Evolutionary conservation across 2,797 vertebrate genomes (phyloP).

Genomic region (Antennarius maculatus): DNA sequence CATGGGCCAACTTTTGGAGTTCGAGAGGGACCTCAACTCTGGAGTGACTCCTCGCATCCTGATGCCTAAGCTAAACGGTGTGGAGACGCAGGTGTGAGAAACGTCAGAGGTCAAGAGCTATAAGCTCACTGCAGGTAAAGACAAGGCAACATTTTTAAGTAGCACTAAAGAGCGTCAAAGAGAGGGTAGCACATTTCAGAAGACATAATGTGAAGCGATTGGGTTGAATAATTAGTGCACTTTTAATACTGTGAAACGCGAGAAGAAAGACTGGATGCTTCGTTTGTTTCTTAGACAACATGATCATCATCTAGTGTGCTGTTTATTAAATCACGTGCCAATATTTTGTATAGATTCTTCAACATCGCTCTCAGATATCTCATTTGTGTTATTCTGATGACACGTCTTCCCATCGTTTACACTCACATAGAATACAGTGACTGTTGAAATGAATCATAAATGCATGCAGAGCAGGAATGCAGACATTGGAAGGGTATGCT

Average conservation of each 20-base stretch:
- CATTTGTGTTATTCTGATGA: constrained; percentile 31
- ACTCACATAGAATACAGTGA: constrained; percentile 36
- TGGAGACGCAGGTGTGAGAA: constrained; percentile 86
- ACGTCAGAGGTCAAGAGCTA: constrained; percentile 15
- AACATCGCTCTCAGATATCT: constrained; percentile 56
- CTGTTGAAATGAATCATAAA: constrained; percentile 38
- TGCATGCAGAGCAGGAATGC: constrained; percentile 51
- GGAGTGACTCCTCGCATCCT: constrained; percentile 89
- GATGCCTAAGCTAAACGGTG: constrained; percentile 86
- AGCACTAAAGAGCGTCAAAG: constrained; percentile 15
- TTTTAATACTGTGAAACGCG: constrained; percentile 73
- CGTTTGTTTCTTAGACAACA: constrained; percentile 53
- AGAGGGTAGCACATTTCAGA: constrained; percentile 29
- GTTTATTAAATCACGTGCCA: constrained; percentile 79
- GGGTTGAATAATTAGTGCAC: constrained; percentile 58
- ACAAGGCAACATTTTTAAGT: neutral
- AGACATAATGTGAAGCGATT: constrained; percentile 15
- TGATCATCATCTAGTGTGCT: constrained; percentile 58
- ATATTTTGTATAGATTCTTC: constrained; percentile 68
- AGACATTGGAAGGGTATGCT: constrained; percentile 29
- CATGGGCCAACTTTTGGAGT: constrained; percentile 91
- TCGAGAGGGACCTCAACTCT: constrained; percentile 89
- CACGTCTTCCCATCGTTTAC: constrained; percentile 55
- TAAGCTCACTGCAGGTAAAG: neutral
- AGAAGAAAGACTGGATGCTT: constrained; percentile 53